These are phyloP conservation scores for Caprella mutica DNA, from an alignment of 2,888 invertebrate genomes.

Conservation along the genomic window DNA sequence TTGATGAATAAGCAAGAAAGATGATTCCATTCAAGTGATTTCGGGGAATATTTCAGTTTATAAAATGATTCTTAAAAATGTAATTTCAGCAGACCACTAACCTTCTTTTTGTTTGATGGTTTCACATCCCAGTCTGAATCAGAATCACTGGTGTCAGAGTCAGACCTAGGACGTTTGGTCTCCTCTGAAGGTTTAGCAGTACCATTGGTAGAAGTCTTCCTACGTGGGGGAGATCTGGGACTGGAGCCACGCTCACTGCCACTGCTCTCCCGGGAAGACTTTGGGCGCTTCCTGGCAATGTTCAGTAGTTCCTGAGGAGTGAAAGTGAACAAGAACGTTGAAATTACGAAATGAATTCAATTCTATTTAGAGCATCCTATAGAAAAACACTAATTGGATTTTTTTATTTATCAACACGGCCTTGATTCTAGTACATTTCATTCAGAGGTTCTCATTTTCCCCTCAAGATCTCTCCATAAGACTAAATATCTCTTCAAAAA, in stretches of 20 bases:
- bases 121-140: conserved; percentile 34
- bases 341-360: no score
- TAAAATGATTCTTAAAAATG: background rate
- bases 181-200: background rate
- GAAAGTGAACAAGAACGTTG: no score
- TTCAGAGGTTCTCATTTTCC: no score
- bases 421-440: no score
- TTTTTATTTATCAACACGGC: no score
- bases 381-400: no score
- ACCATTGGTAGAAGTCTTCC: background rate
- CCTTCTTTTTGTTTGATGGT: conserved; percentile 8
- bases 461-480: no score
- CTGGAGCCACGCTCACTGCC: background rate
- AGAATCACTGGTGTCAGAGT: conserved; percentile 32
- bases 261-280: background rate
- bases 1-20: background rate
- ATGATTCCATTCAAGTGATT: background rate
- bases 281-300: background rate
- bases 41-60: background rate
- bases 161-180: conserved; percentile 16
- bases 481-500: no score
- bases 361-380: no score
- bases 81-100: background rate
- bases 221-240: background rate
- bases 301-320: conserved; percentile 8